These are phyloP conservation scores for Hirtodrosophila duncani DNA, from an alignment of 2,888 invertebrate genomes.

Conservation along the genomic window DNA sequence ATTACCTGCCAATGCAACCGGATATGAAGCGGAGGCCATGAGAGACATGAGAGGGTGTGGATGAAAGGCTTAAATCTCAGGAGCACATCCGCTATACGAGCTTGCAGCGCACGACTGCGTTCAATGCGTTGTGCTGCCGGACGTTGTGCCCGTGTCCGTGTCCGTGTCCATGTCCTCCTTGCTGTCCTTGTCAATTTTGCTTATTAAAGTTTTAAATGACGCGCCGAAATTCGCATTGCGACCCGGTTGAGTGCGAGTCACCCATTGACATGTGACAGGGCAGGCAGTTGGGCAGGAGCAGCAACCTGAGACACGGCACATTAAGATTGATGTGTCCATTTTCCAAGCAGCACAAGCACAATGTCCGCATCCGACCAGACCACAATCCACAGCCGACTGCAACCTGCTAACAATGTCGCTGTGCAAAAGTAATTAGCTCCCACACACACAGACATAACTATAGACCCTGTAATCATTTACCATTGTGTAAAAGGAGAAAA, in stretches of 20 bases:
- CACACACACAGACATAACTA: conserved; percentile 15
- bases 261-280: conserved; percentile 62
- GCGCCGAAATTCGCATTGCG: conserved; percentile 66
- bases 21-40: too few species aligned
- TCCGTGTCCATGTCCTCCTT: conserved; percentile 19
- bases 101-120: conserved; percentile 65
- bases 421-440: conserved; percentile 62
- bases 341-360: conserved; percentile 32
- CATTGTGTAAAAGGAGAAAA: too few species aligned
- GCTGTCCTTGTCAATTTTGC: conserved; percentile 64
- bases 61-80: conserved; percentile 62
- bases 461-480: neutral
- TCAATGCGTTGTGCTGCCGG: conserved; percentile 30
- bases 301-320: conserved; percentile 60
- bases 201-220: conserved; percentile 71
- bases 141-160: conserved; percentile 7
- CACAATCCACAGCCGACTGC: conserved; percentile 4
- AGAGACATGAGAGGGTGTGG: conserved; percentile 38
- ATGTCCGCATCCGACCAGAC: neutral
- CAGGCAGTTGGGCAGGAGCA: neutral
- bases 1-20: conserved; percentile 71
- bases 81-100: conserved; percentile 66
- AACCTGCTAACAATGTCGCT: conserved; percentile 46
- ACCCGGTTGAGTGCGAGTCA: conserved; percentile 17
- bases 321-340: conserved; percentile 67